These are phyloP conservation scores for Cheilosia vernalis DNA, from an alignment of 2,888 invertebrate genomes.

Conservation along the genomic window DNA sequence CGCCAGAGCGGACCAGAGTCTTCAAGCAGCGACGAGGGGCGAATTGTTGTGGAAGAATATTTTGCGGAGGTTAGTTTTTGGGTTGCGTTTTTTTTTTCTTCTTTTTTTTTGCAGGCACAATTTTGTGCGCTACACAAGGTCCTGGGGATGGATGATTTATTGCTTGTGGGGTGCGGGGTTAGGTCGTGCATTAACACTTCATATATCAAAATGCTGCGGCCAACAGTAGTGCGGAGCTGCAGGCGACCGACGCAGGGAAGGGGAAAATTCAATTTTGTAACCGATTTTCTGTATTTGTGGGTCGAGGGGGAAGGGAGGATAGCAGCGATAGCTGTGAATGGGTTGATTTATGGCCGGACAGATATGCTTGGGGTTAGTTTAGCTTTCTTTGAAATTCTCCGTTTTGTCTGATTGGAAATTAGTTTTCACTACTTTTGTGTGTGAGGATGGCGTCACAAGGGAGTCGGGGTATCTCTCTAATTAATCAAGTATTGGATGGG, in stretches of 20 bases:
- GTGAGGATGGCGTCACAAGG: slow-evolving; percentile 9
- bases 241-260: slow-evolving; percentile 24
- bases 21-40: neutral
- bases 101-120: slow-evolving; percentile 43
- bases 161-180: slow-evolving; percentile 25
- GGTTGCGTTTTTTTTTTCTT: neutral
- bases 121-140: slow-evolving; percentile 11
- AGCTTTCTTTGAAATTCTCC: slow-evolving; percentile 48
- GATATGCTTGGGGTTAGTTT: slow-evolving; percentile 68
- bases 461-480: slow-evolving; percentile 34
- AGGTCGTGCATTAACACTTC: slow-evolving; percentile 67
- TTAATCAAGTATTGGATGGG: slow-evolving; percentile 47
- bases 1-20: slow-evolving; percentile 10
- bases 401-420: slow-evolving; percentile 70
- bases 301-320: neutral
- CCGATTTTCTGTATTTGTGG: slow-evolving; percentile 57
- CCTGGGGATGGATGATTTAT: slow-evolving; percentile 68
- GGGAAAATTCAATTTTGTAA: slow-evolving; percentile 71
- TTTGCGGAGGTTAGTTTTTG: slow-evolving; percentile 56
- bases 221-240: slow-evolving; percentile 32
- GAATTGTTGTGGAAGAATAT: slow-evolving; percentile 51
- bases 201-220: slow-evolving; percentile 74
- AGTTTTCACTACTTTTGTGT: slow-evolving; percentile 57
- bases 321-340: slow-evolving; percentile 43
- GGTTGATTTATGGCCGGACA: slow-evolving; percentile 69